Evolutionary conservation across 2,113 vertebrate species (phyloP), one percentile per base, ranked within the genome.

Genomic region (Oostethus manadensis): DNA sequence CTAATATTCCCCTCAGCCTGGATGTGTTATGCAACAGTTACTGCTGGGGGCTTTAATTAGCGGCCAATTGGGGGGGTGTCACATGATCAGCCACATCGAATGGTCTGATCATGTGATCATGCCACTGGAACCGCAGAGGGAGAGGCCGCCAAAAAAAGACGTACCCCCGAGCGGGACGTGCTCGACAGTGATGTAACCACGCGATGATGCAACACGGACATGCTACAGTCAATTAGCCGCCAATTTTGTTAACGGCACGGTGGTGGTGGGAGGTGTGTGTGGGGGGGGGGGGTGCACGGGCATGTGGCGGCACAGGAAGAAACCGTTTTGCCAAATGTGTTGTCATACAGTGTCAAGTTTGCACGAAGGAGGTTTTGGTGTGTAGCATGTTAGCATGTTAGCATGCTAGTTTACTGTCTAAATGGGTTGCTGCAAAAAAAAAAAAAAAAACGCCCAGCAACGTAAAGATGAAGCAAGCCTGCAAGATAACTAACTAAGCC

Each of bases 191-290:
- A 66, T 64, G 15, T 35, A 38, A 58, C 57, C 38, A n/a, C 9
- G 44, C 47, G 20, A 20, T 71, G 65, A 80, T 60, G 67, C 73
- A 72, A 71, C 8, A 64, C 48, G 47, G 44, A 42, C 46, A 66
- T 50, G 57, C 66, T 60, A 21, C 80, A 84, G 86, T 89, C 84
- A 84, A 89, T 88, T 66, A 81, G 70, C 64, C 71, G 74, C 70
- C 79, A 81, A 81, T 85, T 75, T 74, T 82, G 87, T 88, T 88
- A 86, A 62, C 79, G 57, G 47, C 57, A 68, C 57, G 38, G 46
- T 8, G 15, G 45, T 20, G 35, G 26, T 21, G 38, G 38, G 38
- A 13, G 3, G 38, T 10, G 35, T 10, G 35, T 3, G 3, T 38
- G 3, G 7, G 35, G 7, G 35, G 7, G 35, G 3, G 3, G 7